Conservation (phyloP, 2,888 invertebrate genomes). For the Oligia strigilis region DNA sequence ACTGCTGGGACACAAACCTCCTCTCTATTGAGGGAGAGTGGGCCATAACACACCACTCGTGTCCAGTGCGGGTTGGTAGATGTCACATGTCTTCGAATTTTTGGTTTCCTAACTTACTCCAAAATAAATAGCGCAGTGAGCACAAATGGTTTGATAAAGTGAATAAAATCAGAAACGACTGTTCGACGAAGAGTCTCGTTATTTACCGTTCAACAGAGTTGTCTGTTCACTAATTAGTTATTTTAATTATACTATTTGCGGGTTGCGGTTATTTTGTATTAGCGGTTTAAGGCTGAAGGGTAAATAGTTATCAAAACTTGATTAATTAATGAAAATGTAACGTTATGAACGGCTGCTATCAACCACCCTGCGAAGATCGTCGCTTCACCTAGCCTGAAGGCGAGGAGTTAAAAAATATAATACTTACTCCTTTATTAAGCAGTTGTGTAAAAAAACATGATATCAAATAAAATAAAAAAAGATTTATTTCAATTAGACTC, state of each 20-base stretch:
- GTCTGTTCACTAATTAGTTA: conserved; percentile 16
- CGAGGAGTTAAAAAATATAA: neutral
- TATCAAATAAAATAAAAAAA: neutral
- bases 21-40: too few relatives aligned
- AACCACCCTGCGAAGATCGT: neutral
- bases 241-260: conserved; percentile 1
- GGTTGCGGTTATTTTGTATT: conserved; percentile 16
- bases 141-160: neutral
- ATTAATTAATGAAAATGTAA: conserved; percentile 3
- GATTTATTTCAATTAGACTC: neutral
- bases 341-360: neutral
- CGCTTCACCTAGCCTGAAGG: neutral
- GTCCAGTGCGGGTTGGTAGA: too few relatives aligned
- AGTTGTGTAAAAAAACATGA: neutral
- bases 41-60: too few relatives aligned
- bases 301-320: neutral
- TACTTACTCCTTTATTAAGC: neutral
- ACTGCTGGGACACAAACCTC: too few relatives aligned
- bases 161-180: conserved; percentile 34
- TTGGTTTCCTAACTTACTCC: neutral
- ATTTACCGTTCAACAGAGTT: conserved; percentile 17
- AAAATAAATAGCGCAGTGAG: neutral
- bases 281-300: neutral
- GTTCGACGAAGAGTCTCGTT: conserved; percentile 11
- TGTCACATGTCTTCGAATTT: too few relatives aligned